Conservation (phyloP, 2,888 invertebrate species). For the Caenorhabditis sinica region DNA sequence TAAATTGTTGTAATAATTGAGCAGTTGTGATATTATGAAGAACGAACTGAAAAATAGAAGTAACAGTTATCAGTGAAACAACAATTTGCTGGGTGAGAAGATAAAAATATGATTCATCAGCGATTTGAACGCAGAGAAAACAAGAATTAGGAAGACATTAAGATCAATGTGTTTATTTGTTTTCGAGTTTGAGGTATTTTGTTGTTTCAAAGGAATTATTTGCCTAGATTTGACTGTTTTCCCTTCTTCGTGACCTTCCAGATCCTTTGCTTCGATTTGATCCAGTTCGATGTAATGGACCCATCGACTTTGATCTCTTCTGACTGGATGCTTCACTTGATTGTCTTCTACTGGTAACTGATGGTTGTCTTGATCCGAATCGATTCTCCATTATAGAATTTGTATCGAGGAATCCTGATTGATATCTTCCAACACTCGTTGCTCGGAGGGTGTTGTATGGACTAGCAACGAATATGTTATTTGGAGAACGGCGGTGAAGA, state of each 20-base stretch:
- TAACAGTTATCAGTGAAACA: slow-evolving; percentile 18
- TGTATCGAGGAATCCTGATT: slow-evolving; percentile 65
- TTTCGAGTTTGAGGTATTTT: slow-evolving; percentile 1
- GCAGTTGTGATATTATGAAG: slow-evolving; percentile 15
- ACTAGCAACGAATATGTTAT: slow-evolving; percentile 81
- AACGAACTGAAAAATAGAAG: slow-evolving; percentile 34
- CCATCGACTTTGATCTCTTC: slow-evolving; percentile 75
- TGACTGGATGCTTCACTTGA: slow-evolving; percentile 68
- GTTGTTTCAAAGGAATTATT: too few species aligned
- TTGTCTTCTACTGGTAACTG: slow-evolving; percentile 65
- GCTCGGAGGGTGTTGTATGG: slow-evolving; percentile 83
- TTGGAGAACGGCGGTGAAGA: slow-evolving; percentile 77
- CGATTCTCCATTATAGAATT: slow-evolving; percentile 68
- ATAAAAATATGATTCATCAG: slow-evolving; percentile 52
- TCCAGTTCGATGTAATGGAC: slow-evolving; percentile 71
- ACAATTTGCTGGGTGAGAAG: not conserved
- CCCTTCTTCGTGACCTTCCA: slow-evolving; percentile 67
- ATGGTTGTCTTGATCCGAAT: slow-evolving; percentile 55
- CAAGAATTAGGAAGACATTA: slow-evolving; percentile 3
- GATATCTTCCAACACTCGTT: slow-evolving; percentile 71
- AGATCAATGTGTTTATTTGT: slow-evolving; percentile 42
- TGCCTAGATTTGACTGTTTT: slow-evolving; percentile 73
- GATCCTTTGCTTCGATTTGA: slow-evolving; percentile 68
- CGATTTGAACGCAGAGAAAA: slow-evolving; percentile 31
- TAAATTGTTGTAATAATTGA: slow-evolving; percentile 24